phyloP scores from a whole-genome alignment of 2,797 vertebrate species.

The Chelon labrosus region DNA sequence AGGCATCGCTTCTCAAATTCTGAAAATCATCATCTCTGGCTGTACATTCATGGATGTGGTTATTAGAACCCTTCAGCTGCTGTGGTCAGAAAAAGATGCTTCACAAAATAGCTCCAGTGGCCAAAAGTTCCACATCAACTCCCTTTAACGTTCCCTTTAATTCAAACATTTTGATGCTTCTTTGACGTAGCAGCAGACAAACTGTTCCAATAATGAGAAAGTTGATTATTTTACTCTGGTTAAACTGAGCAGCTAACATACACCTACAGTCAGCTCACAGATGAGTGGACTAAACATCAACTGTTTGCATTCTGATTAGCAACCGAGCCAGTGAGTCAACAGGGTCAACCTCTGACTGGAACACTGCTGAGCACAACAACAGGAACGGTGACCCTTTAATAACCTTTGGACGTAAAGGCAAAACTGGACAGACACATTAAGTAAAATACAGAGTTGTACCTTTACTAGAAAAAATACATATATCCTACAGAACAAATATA shows the following conservation, averaged over 20 bases:
- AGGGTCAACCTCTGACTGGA: constrained; percentile 11
- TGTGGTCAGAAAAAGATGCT: not conserved
- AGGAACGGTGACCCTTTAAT: not conserved
- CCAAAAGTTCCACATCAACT: not conserved
- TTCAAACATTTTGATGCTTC: not conserved
- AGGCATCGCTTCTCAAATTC: constrained; percentile 10
- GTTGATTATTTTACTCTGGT: constrained; percentile 10
- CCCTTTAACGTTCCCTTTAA: not conserved
- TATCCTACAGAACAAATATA: constrained; percentile 16
- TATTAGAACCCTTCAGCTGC: not conserved
- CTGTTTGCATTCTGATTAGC: constrained; percentile 25
- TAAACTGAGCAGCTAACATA: constrained; percentile 17
- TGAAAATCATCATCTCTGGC: constrained; percentile 1
- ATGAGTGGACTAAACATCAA: constrained; percentile 9
- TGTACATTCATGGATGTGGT: constrained; percentile 2
- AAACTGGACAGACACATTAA: constrained; percentile 4
- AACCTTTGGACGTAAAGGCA: constrained; percentile 5
- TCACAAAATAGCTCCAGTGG: not conserved
- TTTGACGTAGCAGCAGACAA: constrained; percentile 17
- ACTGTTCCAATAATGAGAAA: not conserved
- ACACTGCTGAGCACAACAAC: constrained; percentile 8
- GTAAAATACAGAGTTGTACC: not conserved
- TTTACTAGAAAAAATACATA: constrained; percentile 8
- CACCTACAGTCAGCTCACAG: not conserved
- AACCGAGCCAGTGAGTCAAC: constrained; percentile 10